Percentiles rank a stretch among this genome's conserved stretches.
phyloP scores from a whole-genome alignment of 64 coral and sea anemone genomes.

The Catalaphyllia jardinei region DNA sequence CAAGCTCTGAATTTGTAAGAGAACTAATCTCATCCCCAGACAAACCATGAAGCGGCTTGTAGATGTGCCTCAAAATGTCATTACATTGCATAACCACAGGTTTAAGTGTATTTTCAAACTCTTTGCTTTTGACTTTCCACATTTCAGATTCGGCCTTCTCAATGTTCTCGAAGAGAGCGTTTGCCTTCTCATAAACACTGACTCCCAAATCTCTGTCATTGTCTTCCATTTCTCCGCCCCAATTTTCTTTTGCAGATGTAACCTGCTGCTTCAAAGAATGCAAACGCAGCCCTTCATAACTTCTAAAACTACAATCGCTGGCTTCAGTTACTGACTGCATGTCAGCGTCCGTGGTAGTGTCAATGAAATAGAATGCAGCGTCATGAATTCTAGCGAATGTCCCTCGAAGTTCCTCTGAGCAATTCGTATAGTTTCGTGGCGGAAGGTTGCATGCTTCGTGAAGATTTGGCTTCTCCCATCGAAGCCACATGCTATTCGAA shows the following conservation, averaged over 20 bases:
- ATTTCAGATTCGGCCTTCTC: too few species aligned
- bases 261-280: constrained; percentile 33
- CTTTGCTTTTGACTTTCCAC: too few species aligned
- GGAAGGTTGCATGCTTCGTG: constrained; percentile 46
- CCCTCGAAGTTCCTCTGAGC: constrained; percentile 44
- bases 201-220: constrained; percentile 26
- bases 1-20: constrained; percentile 27
- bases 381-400: constrained; percentile 20
- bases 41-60: constrained; percentile 35
- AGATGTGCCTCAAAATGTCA: not conserved
- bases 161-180: too few species aligned
- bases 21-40: constrained; percentile 28
- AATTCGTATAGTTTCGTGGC: not conserved
- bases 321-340: constrained; percentile 32
- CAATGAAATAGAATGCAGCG: constrained; percentile 1
- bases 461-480: constrained; percentile 59
- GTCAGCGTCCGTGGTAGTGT: constrained; percentile 18
- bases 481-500: constrained; percentile 43
- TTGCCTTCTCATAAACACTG: not conserved
- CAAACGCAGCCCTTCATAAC: constrained; percentile 27
- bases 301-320: constrained; percentile 1
- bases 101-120: too few species aligned
- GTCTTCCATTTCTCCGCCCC: not conserved
- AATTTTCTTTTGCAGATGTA: constrained; percentile 21
- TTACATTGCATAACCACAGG: too few species aligned